These are phyloP conservation scores for Drosophila atroscutellata DNA, from an alignment of 2,888 invertebrate genomes.

Conservation along the genomic window DNA sequence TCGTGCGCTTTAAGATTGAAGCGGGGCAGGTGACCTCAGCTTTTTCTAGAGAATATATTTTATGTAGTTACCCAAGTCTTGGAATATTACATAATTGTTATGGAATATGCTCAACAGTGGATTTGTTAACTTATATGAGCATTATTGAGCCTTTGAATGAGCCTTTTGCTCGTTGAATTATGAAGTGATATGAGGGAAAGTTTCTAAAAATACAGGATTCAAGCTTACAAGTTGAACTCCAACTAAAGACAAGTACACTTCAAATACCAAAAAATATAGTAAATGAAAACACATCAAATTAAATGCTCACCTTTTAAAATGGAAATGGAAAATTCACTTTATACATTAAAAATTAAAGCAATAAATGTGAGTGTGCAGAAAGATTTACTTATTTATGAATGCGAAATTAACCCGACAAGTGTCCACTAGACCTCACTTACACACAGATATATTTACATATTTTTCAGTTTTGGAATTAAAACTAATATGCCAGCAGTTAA, in stretches of 20 bases:
- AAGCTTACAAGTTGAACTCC: neutral
- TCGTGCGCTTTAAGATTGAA: conserved; percentile 41
- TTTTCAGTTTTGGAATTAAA: conserved; percentile 17
- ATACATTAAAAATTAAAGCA: neutral
- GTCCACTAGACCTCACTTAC: neutral
- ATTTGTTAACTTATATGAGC: conserved; percentile 2
- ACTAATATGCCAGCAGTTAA: conserved; percentile 22
- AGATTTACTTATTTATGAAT: conserved; percentile 14
- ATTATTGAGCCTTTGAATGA: too few species aligned
- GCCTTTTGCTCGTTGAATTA: neutral
- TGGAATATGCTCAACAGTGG: neutral
- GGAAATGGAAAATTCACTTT: neutral
- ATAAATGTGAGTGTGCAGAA: neutral
- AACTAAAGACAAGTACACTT: neutral
- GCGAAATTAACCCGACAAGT: conserved; percentile 16
- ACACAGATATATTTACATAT: conserved; percentile 10
- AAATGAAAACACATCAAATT: neutral
- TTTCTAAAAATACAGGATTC: neutral
- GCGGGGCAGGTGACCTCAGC: conserved; percentile 27
- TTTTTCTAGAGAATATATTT: conserved; percentile 22
- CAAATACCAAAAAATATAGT: neutral
- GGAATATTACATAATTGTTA: conserved; percentile 26
- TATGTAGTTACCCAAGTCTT: conserved; percentile 29
- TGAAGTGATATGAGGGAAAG: neutral
- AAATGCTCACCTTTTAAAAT: neutral